Base-by-base conservation (phyloP, 35 echinoderm and acorn worm species). In the Anneissia japonica region DNA sequence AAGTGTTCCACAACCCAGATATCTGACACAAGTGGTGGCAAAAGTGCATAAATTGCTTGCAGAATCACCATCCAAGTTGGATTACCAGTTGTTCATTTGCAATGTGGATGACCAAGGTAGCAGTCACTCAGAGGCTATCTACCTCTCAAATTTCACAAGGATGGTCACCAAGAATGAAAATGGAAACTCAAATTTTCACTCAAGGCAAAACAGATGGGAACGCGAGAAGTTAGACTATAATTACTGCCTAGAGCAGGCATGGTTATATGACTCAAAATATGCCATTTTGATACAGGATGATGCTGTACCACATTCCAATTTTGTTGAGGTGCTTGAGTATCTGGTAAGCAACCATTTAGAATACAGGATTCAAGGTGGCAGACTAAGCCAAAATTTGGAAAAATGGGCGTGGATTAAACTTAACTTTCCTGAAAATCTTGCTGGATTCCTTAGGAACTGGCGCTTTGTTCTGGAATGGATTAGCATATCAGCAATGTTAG, bases 391-490 rank as follows among this genome's bases (percentile, higher is more conserved):
- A 12, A 79, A 51, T 30, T 29, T 35, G 0, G 76, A 93, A 46
- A 89, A 94, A 31, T 99, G 96, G 96, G 74, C 81, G 36, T 93
- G 86, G 91, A 21, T 99, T 13, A 99, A 99, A 74, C 79, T 99
- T 4, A 99, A 87, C 84, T 89, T 99, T 84, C 96, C 96, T 0
- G 46, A 90, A n/a, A 75, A 77, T 21, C 37, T 94, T 32, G 87
- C 89, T 0, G 75, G 88, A 36, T 99, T 86, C 46, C 64, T 89
- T 30, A 76, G 92, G 33, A 91, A 93, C 46, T 89, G 73, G 46
- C 91, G 88, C 36, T 93, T 99, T 87, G 86, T 79, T 41, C 35
- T 82, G 0, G 92, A 99, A 84, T 93, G 96, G 89, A 43, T 99
- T 30, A 36, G 92, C 13, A 73, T 99, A 0, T 75, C 92, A 29